phyloP scores from a whole-genome alignment of 2,888 invertebrate species.

The Herminia tarsipennalis region DNA sequence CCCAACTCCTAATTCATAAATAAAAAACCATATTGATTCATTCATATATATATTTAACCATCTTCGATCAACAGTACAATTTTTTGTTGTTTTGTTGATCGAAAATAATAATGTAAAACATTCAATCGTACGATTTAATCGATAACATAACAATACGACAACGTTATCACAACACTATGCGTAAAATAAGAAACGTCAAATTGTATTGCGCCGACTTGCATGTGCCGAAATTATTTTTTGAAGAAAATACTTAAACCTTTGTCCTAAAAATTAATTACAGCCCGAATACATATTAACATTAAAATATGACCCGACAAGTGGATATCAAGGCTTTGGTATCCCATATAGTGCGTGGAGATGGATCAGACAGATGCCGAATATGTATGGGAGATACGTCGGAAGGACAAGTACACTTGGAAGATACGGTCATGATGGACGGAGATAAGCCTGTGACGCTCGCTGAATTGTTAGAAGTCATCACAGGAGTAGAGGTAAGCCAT shows the following conservation, averaged over 20 bases:
- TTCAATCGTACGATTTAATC: background rate
- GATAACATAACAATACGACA: background rate
- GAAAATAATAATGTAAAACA: background rate
- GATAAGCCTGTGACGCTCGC: constrained; percentile 73
- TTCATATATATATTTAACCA: no score
- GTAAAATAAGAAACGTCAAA: constrained; percentile 28
- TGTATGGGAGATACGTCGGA: constrained; percentile 80
- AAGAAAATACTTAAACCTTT: constrained; percentile 5
- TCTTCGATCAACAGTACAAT: no score
- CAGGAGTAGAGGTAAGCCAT: constrained; percentile 72
- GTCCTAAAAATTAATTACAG: constrained; percentile 1
- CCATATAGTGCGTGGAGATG: constrained; percentile 78
- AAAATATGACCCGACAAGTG: constrained; percentile 70
- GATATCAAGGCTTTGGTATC: constrained; percentile 77
- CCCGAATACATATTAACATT: constrained; percentile 5
- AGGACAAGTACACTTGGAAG: constrained; percentile 75
- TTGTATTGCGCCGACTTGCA: constrained; percentile 9
- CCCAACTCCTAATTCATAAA: no score
- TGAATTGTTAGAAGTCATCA: constrained; percentile 71
- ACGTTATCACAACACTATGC: constrained; percentile 1
- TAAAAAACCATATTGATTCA: no score
- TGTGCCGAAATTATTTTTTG: constrained; percentile 25
- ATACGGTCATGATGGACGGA: constrained; percentile 79
- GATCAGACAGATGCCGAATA: constrained; percentile 75
- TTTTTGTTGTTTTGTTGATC: no score